Conservation (phyloP, 2,888 invertebrate genomes). For the Tetropium fuscum region DNA sequence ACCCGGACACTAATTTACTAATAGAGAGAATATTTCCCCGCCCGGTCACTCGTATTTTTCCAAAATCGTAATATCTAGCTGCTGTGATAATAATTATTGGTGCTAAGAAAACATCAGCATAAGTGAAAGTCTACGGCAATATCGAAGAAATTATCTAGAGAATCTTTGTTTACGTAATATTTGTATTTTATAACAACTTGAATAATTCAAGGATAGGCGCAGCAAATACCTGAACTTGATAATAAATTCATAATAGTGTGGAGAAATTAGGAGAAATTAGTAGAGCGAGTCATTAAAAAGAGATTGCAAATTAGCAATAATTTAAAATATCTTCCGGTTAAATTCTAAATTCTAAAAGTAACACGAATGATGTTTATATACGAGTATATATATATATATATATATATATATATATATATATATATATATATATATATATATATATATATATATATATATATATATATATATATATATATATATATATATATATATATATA, state of each 20-base stretch:
- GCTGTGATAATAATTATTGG: too few relatives aligned
- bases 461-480: too few relatives aligned
- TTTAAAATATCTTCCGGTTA: neutral
- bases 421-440: too few relatives aligned
- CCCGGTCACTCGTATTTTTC: slow-evolving; percentile 5
- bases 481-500: too few relatives aligned
- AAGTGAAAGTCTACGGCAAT: slow-evolving; percentile 18
- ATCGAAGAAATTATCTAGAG: slow-evolving; percentile 12
- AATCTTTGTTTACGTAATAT: slow-evolving; percentile 3
- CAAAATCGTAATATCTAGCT: too few relatives aligned
- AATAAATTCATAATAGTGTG: neutral
- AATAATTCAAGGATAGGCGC: slow-evolving; percentile 9
- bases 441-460: too few relatives aligned
- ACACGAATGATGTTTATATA: too few relatives aligned
- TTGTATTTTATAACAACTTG: neutral
- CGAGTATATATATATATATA: too few relatives aligned
- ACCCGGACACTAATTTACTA: too few relatives aligned
- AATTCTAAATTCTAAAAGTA: too few relatives aligned
- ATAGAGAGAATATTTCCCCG: neutral
- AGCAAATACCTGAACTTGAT: slow-evolving; percentile 2
- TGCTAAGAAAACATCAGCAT: too few relatives aligned
- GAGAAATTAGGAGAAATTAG: slow-evolving; percentile 3
- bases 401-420: too few relatives aligned
- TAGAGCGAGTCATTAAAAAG: neutral
- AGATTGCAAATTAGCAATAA: neutral